A percentile compares a stretch with the other conserved stretches of the same genome.
phyloP scores from a whole-genome alignment of 2,113 vertebrate species.

The Etheostoma spectabile region DNA sequence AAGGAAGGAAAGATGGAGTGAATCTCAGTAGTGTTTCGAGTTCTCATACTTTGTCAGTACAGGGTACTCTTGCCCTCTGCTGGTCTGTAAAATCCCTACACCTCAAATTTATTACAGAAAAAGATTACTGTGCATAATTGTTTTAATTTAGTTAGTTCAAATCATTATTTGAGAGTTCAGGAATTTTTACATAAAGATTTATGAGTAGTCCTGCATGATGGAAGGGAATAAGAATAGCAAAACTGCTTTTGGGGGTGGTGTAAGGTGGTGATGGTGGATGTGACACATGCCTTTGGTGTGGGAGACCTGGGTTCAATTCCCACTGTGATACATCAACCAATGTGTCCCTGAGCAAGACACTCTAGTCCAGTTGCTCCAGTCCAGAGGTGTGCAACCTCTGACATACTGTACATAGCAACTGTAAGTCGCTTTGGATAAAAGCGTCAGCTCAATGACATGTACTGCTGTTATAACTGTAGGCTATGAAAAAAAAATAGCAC shows the following conservation, averaged over 20 bases:
- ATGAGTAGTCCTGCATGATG: background rate
- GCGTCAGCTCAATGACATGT: no score
- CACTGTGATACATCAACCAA: no score
- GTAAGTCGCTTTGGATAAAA: no score
- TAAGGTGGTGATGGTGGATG: no score
- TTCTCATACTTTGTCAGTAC: slow-evolving; percentile 4
- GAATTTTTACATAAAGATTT: background rate
- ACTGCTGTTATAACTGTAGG: background rate
- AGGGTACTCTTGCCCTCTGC: slow-evolving; percentile 58
- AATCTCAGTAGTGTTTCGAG: slow-evolving; percentile 1
- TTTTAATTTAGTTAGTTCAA: background rate
- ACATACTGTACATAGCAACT: no score
- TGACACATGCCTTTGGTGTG: no score
- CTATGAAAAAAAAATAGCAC: background rate
- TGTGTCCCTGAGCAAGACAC: no score
- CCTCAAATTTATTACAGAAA: slow-evolving; percentile 2
- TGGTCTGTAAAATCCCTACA: slow-evolving; percentile 28
- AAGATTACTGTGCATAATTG: background rate
- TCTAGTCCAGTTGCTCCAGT: no score
- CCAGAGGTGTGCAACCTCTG: no score
- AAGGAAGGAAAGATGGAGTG: background rate
- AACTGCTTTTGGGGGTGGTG: no score
- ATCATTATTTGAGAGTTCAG: background rate
- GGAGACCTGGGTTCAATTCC: no score
- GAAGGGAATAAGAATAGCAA: background rate